Evolutionary conservation across 2,797 vertebrate species (phyloP).

Genomic region (Varecia variegata): DNA sequence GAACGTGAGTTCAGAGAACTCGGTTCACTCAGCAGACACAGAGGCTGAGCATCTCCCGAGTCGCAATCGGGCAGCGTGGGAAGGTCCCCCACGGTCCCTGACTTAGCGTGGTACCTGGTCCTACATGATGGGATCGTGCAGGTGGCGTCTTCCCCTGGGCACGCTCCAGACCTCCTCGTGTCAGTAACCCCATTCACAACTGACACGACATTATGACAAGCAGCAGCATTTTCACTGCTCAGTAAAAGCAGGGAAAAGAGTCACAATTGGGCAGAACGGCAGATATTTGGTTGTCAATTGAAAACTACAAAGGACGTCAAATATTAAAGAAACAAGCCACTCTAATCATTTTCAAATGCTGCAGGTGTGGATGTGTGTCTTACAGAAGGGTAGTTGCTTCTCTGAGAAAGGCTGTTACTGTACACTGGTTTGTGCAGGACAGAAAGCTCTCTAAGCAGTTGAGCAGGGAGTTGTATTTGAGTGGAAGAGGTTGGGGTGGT

Average conservation of each 20-base stretch:
- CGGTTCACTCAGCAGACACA: too few relatives aligned
- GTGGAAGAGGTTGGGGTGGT: not conserved
- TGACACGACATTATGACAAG: not conserved
- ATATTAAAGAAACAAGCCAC: not conserved
- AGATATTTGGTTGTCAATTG: not conserved
- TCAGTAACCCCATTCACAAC: not conserved
- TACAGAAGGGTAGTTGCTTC: not conserved
- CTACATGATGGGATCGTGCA: not conserved
- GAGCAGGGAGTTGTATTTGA: not conserved
- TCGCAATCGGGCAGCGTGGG: not conserved
- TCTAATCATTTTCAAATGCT: not conserved
- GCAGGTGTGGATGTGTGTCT: not conserved
- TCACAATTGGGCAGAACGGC: not conserved
- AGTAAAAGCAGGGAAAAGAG: not conserved
- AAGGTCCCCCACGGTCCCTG: not conserved
- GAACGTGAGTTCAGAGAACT: not conserved
- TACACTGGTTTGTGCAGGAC: not conserved
- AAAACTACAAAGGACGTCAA: not conserved
- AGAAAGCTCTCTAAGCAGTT: not conserved
- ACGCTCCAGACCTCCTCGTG: not conserved
- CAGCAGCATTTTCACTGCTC: not conserved
- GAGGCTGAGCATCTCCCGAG: not conserved
- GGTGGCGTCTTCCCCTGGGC: not conserved
- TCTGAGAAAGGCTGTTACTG: not conserved
- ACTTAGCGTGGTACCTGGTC: not conserved